Conservation (phyloP, 2,113 vertebrate species). For the Trachemys scripta region DNA sequence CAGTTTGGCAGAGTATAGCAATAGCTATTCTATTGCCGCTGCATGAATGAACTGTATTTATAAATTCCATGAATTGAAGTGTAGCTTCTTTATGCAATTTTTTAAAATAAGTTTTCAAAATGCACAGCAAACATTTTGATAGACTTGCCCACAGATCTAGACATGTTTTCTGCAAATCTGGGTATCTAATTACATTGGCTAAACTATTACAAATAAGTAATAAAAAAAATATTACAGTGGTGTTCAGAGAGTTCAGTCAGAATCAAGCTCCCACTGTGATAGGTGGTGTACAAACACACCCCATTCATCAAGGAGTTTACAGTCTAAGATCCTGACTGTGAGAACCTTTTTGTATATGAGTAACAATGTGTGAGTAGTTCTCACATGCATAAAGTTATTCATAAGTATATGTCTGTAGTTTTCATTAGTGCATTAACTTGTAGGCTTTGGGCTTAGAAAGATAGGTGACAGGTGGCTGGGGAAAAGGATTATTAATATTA, state of each 20-base stretch:
- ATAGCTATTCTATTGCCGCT: not conserved
- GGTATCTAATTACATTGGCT: not conserved
- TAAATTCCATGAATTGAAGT: not conserved
- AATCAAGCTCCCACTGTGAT: not conserved
- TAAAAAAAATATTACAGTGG: not conserved
- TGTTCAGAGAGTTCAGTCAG: not conserved
- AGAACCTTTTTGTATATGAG: not conserved
- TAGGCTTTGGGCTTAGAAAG: not conserved
- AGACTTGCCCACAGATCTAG: not conserved
- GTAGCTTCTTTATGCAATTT: not conserved
- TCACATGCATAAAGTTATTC: not conserved
- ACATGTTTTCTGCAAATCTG: not conserved
- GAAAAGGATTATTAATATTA: not conserved
- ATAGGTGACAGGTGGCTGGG: not conserved
- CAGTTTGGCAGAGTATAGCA: not conserved
- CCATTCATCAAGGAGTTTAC: not conserved
- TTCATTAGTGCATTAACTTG: not conserved
- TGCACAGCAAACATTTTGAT: not conserved
- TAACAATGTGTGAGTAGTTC: not conserved
- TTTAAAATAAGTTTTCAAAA: not conserved
- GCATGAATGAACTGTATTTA: not conserved
- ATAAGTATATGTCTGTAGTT: not conserved
- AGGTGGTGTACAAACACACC: not conserved
- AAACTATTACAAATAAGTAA: not conserved
- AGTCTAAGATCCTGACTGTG: not conserved